Percentiles rank a stretch among this genome's conserved stretches.
phyloP scores from a whole-genome alignment of 2,888 invertebrate genomes.

The Agonum fuliginosum region DNA sequence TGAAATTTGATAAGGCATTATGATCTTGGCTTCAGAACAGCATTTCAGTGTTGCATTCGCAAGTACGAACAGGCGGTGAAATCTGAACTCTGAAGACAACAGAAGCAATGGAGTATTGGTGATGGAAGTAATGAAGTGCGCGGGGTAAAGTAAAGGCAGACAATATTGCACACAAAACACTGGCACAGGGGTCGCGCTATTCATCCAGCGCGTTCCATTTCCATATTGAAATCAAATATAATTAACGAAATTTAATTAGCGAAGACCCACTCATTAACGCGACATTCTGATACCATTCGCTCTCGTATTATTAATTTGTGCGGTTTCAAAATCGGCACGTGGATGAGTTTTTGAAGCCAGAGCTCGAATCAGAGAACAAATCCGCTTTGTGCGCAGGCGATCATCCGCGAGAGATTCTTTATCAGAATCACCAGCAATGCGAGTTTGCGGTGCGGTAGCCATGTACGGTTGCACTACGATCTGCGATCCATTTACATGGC shows the following conservation, averaged over 20 bases:
- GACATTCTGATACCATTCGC: constrained; percentile 28
- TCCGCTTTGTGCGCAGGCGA: constrained; percentile 29
- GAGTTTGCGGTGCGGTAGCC: background rate
- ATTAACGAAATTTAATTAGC: constrained; percentile 50
- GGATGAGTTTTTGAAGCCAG: constrained; percentile 38
- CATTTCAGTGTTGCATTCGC: too few species aligned
- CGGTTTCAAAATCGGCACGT: constrained; percentile 22
- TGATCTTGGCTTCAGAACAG: too few species aligned
- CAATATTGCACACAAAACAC: constrained; percentile 2
- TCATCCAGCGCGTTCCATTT: constrained; percentile 7
- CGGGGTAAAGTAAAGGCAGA: background rate
- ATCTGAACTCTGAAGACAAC: too few species aligned
- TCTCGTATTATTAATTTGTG: constrained; percentile 33
- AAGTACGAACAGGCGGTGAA: too few species aligned
- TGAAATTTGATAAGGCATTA: too few species aligned
- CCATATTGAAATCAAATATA: constrained; percentile 44
- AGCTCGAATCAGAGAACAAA: constrained; percentile 10
- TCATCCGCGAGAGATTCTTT: background rate
- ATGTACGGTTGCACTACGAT: background rate
- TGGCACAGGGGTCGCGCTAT: background rate
- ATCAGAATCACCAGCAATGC: background rate
- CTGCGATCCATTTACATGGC: constrained; percentile 35
- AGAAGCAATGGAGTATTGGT: too few species aligned
- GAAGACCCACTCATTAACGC: constrained; percentile 43
- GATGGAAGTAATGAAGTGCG: too few species aligned